Conservation (phyloP, 35 echinoderm and acorn worm genomes). For the Ophioderma brevispina region DNA sequence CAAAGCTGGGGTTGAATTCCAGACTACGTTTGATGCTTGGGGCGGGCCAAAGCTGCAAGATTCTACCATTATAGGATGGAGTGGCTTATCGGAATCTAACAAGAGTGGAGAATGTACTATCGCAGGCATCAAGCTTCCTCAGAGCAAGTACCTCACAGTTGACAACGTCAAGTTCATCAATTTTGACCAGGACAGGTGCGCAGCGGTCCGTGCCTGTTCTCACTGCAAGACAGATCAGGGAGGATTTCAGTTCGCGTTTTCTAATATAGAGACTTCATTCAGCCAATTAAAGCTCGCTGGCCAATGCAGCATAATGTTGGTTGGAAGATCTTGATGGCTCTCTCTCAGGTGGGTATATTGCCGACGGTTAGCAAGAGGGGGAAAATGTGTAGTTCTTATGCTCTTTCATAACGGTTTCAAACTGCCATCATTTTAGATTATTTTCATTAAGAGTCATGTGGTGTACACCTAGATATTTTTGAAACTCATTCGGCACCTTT, state of each 20-base stretch:
- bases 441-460: no score
- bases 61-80: slow-evolving; percentile 76
- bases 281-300: slow-evolving; percentile 84
- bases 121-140: slow-evolving; percentile 71
- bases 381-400: no score
- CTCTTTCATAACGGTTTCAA: no score
- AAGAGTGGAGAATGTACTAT: slow-evolving; percentile 41
- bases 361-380: no score
- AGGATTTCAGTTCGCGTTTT: slow-evolving; percentile 62
- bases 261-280: slow-evolving; percentile 75
- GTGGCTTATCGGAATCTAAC: slow-evolving; percentile 29
- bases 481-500: no score
- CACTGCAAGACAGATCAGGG: slow-evolving; percentile 89
- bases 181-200: slow-evolving; percentile 79
- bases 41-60: slow-evolving; percentile 71
- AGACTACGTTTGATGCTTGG: slow-evolving; percentile 54
- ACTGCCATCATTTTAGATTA: no score
- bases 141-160: slow-evolving; percentile 68
- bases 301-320: slow-evolving; percentile 84
- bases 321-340: slow-evolving; percentile 88
- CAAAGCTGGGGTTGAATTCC: slow-evolving; percentile 74
- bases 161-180: slow-evolving; percentile 95
- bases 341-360: slow-evolving; percentile 70
- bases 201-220: slow-evolving; percentile 62
- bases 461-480: no score